These are phyloP conservation scores for Tenthredo distinguenda DNA, from an alignment of 2,888 invertebrate genomes.

Conservation along the genomic window DNA sequence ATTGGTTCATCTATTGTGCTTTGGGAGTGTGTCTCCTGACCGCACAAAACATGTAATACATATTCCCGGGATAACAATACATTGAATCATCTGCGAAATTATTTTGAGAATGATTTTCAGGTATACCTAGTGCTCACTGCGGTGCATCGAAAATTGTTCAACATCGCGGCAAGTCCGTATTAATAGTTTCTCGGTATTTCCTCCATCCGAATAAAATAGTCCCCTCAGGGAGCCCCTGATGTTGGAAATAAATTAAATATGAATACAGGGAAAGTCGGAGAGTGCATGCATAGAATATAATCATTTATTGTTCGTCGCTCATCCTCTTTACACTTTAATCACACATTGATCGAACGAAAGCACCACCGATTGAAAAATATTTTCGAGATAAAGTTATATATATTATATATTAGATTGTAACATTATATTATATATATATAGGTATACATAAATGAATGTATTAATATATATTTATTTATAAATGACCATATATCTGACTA, in stretches of 20 bases:
- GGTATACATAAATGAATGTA: constrained; percentile 55
- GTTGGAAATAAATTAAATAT: constrained; percentile 5
- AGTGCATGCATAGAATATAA: constrained; percentile 62
- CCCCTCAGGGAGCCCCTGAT: background rate
- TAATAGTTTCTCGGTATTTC: too few species aligned
- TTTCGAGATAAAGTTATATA: constrained; percentile 38
- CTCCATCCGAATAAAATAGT: background rate
- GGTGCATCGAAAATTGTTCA: too few species aligned
- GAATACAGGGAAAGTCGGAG: constrained; percentile 43
- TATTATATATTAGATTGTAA: constrained; percentile 29
- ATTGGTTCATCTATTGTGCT: too few species aligned
- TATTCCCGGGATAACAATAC: too few species aligned
- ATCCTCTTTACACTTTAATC: constrained; percentile 57
- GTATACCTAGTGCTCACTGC: too few species aligned
- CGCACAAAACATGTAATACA: too few species aligned
- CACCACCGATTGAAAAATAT: constrained; percentile 57
- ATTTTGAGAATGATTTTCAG: too few species aligned
- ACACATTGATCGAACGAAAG: constrained; percentile 59
- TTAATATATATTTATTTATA: constrained; percentile 35
- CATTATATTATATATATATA: constrained; percentile 47
- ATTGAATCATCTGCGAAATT: too few species aligned
- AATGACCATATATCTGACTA: constrained; percentile 39
- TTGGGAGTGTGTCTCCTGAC: too few species aligned
- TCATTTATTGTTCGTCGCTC: constrained; percentile 60
- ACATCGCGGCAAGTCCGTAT: too few species aligned